Evolutionary conservation across 2,113 vertebrate species (phyloP), one percentile per base, ranked within the genome.

Genomic region (Maccullochella peelii): DNA sequence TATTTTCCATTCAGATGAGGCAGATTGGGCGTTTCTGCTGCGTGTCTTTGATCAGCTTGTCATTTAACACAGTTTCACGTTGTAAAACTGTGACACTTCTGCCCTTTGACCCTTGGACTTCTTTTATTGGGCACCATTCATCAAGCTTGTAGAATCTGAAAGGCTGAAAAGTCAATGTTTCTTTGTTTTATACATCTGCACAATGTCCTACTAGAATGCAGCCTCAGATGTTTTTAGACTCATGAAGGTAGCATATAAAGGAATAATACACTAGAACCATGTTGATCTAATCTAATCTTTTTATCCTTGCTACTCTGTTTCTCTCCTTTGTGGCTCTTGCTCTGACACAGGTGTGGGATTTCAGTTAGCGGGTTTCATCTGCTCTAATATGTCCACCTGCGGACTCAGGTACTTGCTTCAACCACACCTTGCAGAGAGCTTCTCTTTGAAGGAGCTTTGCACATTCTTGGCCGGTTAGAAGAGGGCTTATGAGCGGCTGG

Each of bases 381-480:
- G 73, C 82, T 88, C 79, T 86, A 81, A 84, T 36, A 50, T 82
- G 84, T 76, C 88, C 94, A 95, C 94, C 94, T 94, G 94, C 83
- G 83, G 90, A 91, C 80, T 88, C 80, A 68, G 80, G 89, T 94
- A 93, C 92, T 90, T 91, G 87, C 80, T 84, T 76, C 78, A 93
- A 91, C 79, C 89, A 86, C 91, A 88, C 93, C 93, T 93, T 81
- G 54, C 73, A 55, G 77, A 86, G 73, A 83, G 69, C 76, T 83
- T 78, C 78, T 82, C 89, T 94, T 91, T 86, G 89, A 93, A 90
- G 87, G 91, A 85, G 90, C 79, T 81, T 92, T 94, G 78, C 92
- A 82, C 93, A 95, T 94, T 94, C 94, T 93, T 94, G 91, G 92
- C 91, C 30, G 73, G 85, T 90, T 91, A 85, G 88, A 69, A 78